Evolutionary conservation across 1,140 invertebrate genomes (phyloP).

Genomic region (Phymastichus coffea): DNA sequence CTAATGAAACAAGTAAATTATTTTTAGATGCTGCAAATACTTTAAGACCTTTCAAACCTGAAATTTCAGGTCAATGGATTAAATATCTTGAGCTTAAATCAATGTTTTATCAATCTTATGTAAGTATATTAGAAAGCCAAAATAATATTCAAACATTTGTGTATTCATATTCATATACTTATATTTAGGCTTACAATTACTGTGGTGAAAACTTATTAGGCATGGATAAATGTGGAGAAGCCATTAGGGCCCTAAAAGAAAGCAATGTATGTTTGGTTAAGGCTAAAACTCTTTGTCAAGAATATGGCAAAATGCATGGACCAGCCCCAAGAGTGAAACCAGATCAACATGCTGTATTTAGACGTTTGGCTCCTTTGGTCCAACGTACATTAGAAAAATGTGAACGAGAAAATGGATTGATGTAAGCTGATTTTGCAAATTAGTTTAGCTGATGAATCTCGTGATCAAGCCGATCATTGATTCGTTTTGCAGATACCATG

Average conservation of each 20-base stretch:
- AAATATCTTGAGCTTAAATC: conserved; percentile 70
- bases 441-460: neutral
- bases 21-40: conserved; percentile 65
- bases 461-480: too few relatives aligned
- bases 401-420: conserved; percentile 72
- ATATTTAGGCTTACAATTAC: conserved; percentile 65
- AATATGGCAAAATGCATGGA: conserved; percentile 65
- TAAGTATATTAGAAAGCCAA: conserved; percentile 56
- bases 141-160: too few relatives aligned
- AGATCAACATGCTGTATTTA: conserved; percentile 69
- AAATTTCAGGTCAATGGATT: conserved; percentile 65
- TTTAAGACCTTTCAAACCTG: conserved; percentile 59
- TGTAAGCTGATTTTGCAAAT: conserved; percentile 56
- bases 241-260: conserved; percentile 66
- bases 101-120: conserved; percentile 67
- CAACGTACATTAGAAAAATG: conserved; percentile 70
- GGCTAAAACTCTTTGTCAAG: conserved; percentile 60
- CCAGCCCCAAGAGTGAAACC: conserved; percentile 64
- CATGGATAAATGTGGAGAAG: conserved; percentile 73
- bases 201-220: conserved; percentile 66
- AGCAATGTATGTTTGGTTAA: conserved; percentile 61
- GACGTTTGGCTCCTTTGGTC: conserved; percentile 62
- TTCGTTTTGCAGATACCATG: conserved; percentile 63
- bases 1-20: conserved; percentile 68
- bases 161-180: conserved; percentile 7